Percentiles rank a stretch among this genome's conserved stretches.
phyloP scores from a whole-genome alignment of 2,797 vertebrate genomes.

The Neostethus bicornis region DNA sequence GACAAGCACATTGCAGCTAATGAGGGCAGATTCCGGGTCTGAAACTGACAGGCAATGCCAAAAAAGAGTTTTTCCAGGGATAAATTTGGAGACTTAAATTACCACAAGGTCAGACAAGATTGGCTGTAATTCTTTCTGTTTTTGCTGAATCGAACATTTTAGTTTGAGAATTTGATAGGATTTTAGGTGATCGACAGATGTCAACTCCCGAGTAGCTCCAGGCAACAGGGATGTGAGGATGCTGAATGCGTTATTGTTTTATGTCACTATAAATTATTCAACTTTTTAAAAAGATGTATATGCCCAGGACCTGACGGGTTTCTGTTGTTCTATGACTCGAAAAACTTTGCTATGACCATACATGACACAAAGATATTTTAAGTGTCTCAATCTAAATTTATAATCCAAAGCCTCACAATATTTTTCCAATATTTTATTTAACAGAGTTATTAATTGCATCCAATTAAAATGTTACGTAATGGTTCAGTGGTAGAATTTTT shows the following conservation, averaged over 20 bases:
- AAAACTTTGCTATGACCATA: conserved; percentile 1
- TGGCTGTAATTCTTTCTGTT: conserved; percentile 37
- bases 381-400: conserved; percentile 3
- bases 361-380: background rate
- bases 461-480: conserved; percentile 19
- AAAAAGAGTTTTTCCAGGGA: conserved; percentile 39
- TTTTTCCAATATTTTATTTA: background rate
- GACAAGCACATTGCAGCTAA: conserved; percentile 42
- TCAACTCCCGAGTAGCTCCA: conserved; percentile 20
- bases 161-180: conserved; percentile 35
- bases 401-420: background rate
- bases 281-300: conserved; percentile 17
- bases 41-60: conserved; percentile 42
- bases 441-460: conserved; percentile 2
- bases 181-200: conserved; percentile 43
- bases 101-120: conserved; percentile 50
- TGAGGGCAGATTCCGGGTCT: conserved; percentile 37
- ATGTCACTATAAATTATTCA: conserved; percentile 30
- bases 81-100: conserved; percentile 49
- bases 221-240: conserved; percentile 12
- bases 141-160: conserved; percentile 30
- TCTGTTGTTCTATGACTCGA: background rate
- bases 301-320: conserved; percentile 1
- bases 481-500: conserved; percentile 1
- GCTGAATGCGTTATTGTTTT: conserved; percentile 22